Percentiles rank a stretch among this genome's conserved stretches.
These are phyloP conservation scores for Perdix hodgsoniae DNA, from an alignment of 2,797 vertebrate genomes.

Conservation along the genomic window DNA sequence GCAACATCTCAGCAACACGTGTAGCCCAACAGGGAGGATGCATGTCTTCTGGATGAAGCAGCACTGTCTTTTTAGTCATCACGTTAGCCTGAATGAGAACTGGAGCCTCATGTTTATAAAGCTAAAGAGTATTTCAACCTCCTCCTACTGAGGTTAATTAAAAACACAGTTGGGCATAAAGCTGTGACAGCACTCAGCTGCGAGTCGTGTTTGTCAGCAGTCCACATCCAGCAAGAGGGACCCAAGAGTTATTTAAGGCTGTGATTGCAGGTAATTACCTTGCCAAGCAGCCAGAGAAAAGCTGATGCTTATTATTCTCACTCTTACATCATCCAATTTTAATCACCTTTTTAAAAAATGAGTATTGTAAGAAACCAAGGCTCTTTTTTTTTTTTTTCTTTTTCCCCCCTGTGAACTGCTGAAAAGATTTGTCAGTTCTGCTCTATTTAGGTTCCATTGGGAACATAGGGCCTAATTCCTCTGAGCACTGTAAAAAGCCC, in stretches of 20 bases:
- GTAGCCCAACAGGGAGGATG: neutral
- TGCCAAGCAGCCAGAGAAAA: neutral
- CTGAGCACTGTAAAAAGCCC: neutral
- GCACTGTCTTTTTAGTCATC: neutral
- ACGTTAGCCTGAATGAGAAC: neutral
- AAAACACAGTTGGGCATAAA: neutral
- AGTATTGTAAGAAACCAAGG: neutral
- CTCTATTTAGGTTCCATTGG: neutral
- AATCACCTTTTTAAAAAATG: neutral
- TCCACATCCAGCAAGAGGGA: neutral
- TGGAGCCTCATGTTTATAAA: neutral
- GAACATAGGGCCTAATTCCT: neutral
- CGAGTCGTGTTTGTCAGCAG: neutral
- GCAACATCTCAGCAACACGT: neutral
- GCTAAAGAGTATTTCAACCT: neutral
- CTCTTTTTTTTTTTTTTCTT: too few relatives aligned
- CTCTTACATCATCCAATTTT: neutral
- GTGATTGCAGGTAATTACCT: neutral
- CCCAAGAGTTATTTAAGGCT: conserved; percentile 15
- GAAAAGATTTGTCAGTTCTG: neutral
- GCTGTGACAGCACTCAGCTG: neutral
- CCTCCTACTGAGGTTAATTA: neutral
- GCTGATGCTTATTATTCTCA: neutral
- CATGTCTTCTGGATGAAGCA: neutral
- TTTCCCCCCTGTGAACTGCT: neutral